phyloP scores from a whole-genome alignment of 2,888 invertebrate genomes.

The Apotomis betuletana region DNA sequence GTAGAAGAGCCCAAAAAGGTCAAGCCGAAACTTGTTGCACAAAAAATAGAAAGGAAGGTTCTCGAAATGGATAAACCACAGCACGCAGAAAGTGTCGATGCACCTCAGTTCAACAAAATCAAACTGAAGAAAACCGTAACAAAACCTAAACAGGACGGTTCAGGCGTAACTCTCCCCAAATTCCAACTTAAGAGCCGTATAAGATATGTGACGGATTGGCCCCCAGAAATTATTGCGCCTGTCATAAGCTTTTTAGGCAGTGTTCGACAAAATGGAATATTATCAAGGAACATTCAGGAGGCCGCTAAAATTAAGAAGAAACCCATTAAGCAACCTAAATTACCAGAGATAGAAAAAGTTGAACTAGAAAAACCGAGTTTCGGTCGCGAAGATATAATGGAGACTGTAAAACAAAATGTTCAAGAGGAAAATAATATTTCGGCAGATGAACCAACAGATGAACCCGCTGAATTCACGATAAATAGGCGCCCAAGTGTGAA shows the following conservation, averaged over 20 bases:
- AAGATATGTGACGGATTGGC: conserved; percentile 84
- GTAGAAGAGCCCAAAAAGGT: conserved; percentile 49
- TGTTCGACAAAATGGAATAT: conserved; percentile 85
- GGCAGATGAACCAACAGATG: conserved; percentile 66
- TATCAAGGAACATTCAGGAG: conserved; percentile 89
- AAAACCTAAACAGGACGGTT: conserved; percentile 76
- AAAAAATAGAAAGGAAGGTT: conserved; percentile 86
- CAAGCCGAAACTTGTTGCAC: conserved; percentile 72
- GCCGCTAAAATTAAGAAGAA: conserved; percentile 86
- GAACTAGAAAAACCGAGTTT: conserved; percentile 83
- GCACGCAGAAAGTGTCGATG: conserved; percentile 84
- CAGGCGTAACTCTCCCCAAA: conserved; percentile 83
- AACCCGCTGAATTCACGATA: conserved; percentile 60
- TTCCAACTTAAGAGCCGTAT: conserved; percentile 89
- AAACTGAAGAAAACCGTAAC: conserved; percentile 86
- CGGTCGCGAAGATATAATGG: conserved; percentile 77
- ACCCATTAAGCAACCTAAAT: conserved; percentile 81
- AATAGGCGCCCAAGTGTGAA: conserved; percentile 72
- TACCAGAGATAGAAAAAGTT: conserved; percentile 80
- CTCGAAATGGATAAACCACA: conserved; percentile 85
- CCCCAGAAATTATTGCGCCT: conserved; percentile 82
- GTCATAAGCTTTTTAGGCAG: conserved; percentile 81
- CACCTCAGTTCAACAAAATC: conserved; percentile 86
- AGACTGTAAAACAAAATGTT: conserved; percentile 59
- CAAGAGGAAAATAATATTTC: conserved; percentile 52